Evolutionary conservation across 2,113 vertebrate species (phyloP).

Genomic region (Poeciliopsis prolifica): DNA sequence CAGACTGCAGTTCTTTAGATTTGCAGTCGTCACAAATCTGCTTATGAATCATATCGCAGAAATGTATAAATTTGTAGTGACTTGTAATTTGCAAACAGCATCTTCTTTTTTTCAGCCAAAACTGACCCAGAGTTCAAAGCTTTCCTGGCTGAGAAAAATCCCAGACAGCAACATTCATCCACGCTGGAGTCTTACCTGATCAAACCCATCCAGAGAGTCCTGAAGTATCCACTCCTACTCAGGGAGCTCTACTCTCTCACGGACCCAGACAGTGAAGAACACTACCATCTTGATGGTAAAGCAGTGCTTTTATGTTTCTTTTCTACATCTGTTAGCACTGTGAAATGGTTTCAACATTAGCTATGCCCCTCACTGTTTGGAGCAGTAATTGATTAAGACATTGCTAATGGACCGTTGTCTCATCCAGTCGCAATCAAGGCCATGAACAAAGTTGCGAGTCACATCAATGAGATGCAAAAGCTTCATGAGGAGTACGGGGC

Average conservation of each 20-base stretch:
- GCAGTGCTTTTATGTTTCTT: slow-evolving; percentile 20
- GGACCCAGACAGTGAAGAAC: slow-evolving; percentile 92
- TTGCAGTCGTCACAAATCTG: not conserved
- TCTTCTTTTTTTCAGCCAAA: slow-evolving; percentile 81
- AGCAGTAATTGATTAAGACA: not conserved
- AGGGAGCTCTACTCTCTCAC: slow-evolving; percentile 92
- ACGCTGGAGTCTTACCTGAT: slow-evolving; percentile 98
- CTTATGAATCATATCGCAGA: too few species aligned
- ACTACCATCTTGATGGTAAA: slow-evolving; percentile 94
- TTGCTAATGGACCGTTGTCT: slow-evolving; percentile 2
- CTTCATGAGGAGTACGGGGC: slow-evolving; percentile 97
- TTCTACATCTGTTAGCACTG: not conserved
- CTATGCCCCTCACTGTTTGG: not conserved
- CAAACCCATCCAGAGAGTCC: slow-evolving; percentile 97
- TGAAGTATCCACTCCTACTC: slow-evolving; percentile 95
- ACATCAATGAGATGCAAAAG: slow-evolving; percentile 99
- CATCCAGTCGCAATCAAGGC: slow-evolving; percentile 94
- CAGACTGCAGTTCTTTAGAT: not conserved
- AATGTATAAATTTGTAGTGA: too few species aligned
- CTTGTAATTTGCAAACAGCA: too few species aligned
- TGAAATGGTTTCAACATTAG: not conserved
- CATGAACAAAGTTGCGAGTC: slow-evolving; percentile 99
- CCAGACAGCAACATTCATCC: slow-evolving; percentile 90
- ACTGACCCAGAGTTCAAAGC: slow-evolving; percentile 93
- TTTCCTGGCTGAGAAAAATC: slow-evolving; percentile 93